Conservation (phyloP, 2,888 invertebrate genomes). For the Apamea anceps region DNA sequence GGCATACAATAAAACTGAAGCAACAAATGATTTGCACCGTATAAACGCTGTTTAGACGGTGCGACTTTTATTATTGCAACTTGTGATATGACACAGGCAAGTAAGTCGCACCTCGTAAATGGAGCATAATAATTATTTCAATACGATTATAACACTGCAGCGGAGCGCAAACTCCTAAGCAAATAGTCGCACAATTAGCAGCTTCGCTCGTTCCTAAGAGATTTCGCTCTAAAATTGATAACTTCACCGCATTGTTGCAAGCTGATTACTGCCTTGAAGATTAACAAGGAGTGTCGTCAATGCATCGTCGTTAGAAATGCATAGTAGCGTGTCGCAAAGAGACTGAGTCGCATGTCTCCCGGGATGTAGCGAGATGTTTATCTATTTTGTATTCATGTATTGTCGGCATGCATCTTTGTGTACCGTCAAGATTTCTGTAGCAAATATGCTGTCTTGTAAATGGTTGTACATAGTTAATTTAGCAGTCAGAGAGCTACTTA, state of each 20-base stretch:
- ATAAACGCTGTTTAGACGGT: no score
- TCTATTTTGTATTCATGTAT: constrained; percentile 50
- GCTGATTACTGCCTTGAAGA: constrained; percentile 29
- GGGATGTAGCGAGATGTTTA: constrained; percentile 16
- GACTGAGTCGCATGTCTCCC: constrained; percentile 21
- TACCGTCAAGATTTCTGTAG: constrained; percentile 29
- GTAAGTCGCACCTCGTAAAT: not conserved
- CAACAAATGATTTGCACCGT: no score
- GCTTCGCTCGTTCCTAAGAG: constrained; percentile 12
- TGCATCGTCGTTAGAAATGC: constrained; percentile 53
- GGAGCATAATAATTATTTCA: constrained; percentile 4
- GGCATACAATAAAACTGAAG: no score
- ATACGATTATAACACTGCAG: constrained; percentile 6
- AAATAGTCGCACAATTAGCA: constrained; percentile 38
- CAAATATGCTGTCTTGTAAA: constrained; percentile 18
- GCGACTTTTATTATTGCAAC: no score
- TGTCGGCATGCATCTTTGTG: constrained; percentile 36
- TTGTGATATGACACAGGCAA: not conserved
- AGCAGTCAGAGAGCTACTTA: not conserved
- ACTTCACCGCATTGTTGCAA: constrained; percentile 40
- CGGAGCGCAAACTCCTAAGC: constrained; percentile 5
- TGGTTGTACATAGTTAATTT: not conserved
- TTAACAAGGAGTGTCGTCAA: constrained; percentile 40
- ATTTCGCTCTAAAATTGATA: constrained; percentile 44
- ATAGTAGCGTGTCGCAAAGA: constrained; percentile 25